Base-by-base conservation (phyloP, 35 echinoderm and acorn worm genomes). In the Holothuria glaberrima region DNA sequence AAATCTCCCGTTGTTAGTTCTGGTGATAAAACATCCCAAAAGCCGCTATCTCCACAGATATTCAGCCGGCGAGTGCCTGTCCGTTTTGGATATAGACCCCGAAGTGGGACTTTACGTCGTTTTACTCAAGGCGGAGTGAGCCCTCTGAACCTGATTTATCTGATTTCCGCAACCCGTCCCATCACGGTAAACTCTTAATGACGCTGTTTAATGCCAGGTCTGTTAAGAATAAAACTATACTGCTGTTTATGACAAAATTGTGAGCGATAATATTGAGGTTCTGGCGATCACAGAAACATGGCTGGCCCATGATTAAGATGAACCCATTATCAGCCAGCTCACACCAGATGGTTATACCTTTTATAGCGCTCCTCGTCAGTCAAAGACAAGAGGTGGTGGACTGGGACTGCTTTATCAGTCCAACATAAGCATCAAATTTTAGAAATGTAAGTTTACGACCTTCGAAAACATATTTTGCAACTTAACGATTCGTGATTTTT, bases 341-440 rank as follows among this genome's bases (percentile, higher is more conserved):
- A 76, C 72, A 76, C 72, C 72, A 35, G 72, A 30, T 76, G 72
- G 72, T 18, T 76, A 76, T 76, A 76, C 30, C 9, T 76, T 76
- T 32, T 33, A 76, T 9, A 76, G 72, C 36, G 72, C 33, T 10
- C 72, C 72, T 45, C 72, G 38, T 35, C 30, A 76, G 9, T 76
- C 72, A 2, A 76, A 76, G 72, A 76, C 72, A 76, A 17, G 3
- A 76, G 45, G 72, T 30, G 72, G 29, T 76, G 72, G 72, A 7
- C 12, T 76, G 30, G 72, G 72, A 31, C 38, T 76, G 21, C 72
- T 76, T 76, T n/a, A n/a, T n/a, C n/a, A n/a, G n/a, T n/a, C n/a
- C n/a, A n/a, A n/a, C n/a, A n/a, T n/a, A n/a, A n/a, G 34, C 34
- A 54, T 79, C 36, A 79, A 79, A 6, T 79, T 79, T 79, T 44